A percentile compares a stretch with the other conserved stretches of the same genome.
Evolutionary conservation across 2,888 invertebrate genomes (phyloP).

Genomic region (Dryobotodes eremita): DNA sequence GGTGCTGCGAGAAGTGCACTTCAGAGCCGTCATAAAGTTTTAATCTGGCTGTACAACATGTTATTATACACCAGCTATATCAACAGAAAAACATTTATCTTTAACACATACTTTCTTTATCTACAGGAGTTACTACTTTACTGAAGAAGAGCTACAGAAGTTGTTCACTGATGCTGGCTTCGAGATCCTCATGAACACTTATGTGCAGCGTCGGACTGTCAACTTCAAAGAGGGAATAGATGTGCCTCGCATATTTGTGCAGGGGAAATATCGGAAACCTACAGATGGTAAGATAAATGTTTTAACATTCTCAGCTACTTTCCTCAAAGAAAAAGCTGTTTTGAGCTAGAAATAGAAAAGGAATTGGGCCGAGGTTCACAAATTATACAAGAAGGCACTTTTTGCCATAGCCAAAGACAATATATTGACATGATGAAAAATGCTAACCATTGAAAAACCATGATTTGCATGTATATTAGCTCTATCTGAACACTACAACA

Average conservation of each 20-base stretch:
- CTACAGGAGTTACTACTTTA: slow-evolving; percentile 95
- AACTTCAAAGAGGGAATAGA: slow-evolving; percentile 98
- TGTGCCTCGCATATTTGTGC: slow-evolving; percentile 98
- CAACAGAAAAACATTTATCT: not conserved
- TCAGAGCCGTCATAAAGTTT: not conserved
- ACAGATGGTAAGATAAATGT: slow-evolving; percentile 67
- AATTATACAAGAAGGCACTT: not conserved
- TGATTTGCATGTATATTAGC: slow-evolving; percentile 91
- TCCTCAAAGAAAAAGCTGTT: not conserved
- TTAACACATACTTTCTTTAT: not conserved
- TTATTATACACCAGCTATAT: not conserved
- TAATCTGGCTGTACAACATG: not conserved
- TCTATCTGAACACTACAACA: slow-evolving; percentile 82
- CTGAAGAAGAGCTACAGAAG: slow-evolving; percentile 92
- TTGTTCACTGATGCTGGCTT: slow-evolving; percentile 94
- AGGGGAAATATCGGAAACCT: slow-evolving; percentile 95
- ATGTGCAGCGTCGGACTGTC: slow-evolving; percentile 96
- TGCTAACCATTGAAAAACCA: slow-evolving; percentile 88
- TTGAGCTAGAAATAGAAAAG: not conserved
- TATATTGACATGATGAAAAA: slow-evolving; percentile 82
- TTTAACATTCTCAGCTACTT: not conserved
- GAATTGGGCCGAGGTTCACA: no score
- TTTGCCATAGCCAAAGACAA: not conserved
- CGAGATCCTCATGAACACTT: slow-evolving; percentile 92
- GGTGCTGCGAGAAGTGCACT: not conserved